These are phyloP conservation scores for Galagoides demidoff DNA, from an alignment of 2,797 vertebrate genomes.

Conservation along the genomic window DNA sequence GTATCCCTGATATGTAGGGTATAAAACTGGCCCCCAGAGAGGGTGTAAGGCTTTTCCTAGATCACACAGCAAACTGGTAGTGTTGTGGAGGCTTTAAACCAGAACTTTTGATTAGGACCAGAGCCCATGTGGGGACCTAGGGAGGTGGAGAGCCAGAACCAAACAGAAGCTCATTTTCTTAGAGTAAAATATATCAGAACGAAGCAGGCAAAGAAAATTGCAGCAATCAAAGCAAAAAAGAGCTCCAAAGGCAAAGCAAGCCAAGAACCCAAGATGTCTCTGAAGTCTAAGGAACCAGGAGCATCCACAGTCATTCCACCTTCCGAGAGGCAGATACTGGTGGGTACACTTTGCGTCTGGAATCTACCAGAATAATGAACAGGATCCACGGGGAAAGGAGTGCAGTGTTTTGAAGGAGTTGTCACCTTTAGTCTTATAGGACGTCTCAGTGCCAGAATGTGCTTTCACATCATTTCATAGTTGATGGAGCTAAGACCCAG, in stretches of 20 bases:
- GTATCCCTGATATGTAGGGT: background rate
- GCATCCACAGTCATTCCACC: background rate
- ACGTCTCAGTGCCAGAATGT: background rate
- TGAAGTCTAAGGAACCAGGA: background rate
- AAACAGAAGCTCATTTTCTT: background rate
- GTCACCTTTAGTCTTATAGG: background rate
- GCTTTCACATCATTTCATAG: background rate
- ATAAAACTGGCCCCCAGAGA: background rate
- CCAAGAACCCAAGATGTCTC: background rate
- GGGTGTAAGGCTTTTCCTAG: background rate
- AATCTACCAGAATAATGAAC: background rate
- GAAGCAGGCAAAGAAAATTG: background rate
- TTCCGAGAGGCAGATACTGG: background rate
- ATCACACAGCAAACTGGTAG: background rate
- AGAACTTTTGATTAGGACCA: background rate
- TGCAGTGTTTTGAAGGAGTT: background rate
- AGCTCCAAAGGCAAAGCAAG: background rate
- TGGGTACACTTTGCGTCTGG: background rate
- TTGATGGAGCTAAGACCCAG: background rate
- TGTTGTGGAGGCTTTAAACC: background rate
- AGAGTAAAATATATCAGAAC: constrained; percentile 33
- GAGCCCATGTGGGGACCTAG: accelerated
- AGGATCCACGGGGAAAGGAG: background rate
- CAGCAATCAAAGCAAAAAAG: background rate
- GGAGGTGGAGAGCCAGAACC: background rate